These are phyloP conservation scores for Eristalis arbustorum DNA, from an alignment of 2,888 invertebrate species.

Conservation along the genomic window DNA sequence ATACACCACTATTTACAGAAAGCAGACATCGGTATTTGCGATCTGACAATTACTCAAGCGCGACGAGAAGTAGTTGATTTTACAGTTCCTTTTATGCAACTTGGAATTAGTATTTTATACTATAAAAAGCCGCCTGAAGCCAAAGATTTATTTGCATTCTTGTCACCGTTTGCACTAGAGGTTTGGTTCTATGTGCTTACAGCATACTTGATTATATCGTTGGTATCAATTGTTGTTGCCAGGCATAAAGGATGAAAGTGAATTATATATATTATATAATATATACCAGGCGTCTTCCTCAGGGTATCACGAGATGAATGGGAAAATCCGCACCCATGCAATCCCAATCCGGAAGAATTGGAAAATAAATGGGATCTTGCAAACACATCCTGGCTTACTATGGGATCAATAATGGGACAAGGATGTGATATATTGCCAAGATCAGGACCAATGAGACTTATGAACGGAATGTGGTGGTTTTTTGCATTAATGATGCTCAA, in stretches of 20 bases:
- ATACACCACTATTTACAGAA: conserved; percentile 82
- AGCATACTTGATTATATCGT: conserved; percentile 90
- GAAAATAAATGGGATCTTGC: conserved; percentile 93
- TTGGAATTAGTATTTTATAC: conserved; percentile 95
- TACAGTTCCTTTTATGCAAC: conserved; percentile 98
- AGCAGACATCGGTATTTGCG: conserved; percentile 97
- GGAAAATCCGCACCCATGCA: conserved; percentile 96
- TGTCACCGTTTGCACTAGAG: conserved; percentile 91
- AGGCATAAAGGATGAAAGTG: conserved; percentile 80
- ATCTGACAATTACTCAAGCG: conserved; percentile 96
- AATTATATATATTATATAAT: not conserved
- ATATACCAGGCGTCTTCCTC: not conserved
- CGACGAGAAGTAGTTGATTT: conserved; percentile 94
- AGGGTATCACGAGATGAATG: conserved; percentile 94
- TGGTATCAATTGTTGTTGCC: conserved; percentile 90
- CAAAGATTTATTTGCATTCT: conserved; percentile 93
- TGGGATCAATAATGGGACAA: conserved; percentile 95
- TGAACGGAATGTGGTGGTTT: conserved; percentile 91
- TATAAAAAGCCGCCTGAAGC: conserved; percentile 87
- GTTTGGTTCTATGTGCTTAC: conserved; percentile 95
- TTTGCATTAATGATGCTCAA: conserved; percentile 91
- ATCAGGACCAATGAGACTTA: conserved; percentile 89
- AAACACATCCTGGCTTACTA: conserved; percentile 97
- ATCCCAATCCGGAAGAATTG: conserved; percentile 90
- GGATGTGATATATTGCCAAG: conserved; percentile 95